Evolutionary conservation across 2,888 invertebrate species (phyloP).

Genomic region (Leptura quadrifasciata): DNA sequence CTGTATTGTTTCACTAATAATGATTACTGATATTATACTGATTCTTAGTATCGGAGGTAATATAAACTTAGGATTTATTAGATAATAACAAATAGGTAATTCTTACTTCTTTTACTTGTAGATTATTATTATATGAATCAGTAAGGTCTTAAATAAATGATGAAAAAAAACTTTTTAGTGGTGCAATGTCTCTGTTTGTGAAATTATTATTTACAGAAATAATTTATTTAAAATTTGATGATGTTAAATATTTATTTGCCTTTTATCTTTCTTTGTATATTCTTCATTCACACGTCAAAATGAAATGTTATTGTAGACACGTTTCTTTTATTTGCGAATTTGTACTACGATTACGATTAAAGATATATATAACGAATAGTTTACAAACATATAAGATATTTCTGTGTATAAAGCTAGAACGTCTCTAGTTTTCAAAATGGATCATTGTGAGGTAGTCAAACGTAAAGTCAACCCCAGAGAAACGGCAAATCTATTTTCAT

Average conservation of each 20-base stretch:
- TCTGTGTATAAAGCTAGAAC: background rate
- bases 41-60: too few relatives aligned
- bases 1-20: too few relatives aligned
- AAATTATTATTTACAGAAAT: background rate
- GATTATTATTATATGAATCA: too few relatives aligned
- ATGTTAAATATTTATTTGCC: constrained; percentile 22
- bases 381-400: background rate
- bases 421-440: constrained; percentile 38
- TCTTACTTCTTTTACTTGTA: too few relatives aligned
- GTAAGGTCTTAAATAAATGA: background rate
- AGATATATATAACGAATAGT: constrained; percentile 5
- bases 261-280: constrained; percentile 15
- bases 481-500: constrained; percentile 44
- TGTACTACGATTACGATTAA: background rate
- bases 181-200: background rate
- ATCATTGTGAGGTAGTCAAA: constrained; percentile 41
- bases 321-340: constrained; percentile 10
- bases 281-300: constrained; percentile 36
- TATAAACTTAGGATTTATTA: too few relatives aligned
- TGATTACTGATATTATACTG: too few relatives aligned
- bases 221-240: too few relatives aligned
- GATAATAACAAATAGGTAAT: too few relatives aligned
- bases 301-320: background rate
- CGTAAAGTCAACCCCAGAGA: constrained; percentile 43
- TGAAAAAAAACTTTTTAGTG: background rate